Conservation (phyloP, 2,888 invertebrate genomes). For the Carterocephalus palaemon region DNA sequence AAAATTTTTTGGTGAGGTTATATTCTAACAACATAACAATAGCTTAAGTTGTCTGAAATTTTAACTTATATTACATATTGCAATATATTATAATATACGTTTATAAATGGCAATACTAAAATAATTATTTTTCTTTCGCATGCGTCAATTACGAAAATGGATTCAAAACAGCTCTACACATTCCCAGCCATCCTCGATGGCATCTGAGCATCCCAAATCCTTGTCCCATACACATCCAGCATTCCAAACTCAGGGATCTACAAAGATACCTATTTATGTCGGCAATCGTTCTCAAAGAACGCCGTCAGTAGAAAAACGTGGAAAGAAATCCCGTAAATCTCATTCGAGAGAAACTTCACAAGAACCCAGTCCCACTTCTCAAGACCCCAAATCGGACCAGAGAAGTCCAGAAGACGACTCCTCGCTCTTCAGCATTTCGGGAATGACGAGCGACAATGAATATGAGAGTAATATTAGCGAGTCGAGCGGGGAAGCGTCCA, state of each 20-base stretch:
- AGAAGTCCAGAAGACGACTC: constrained; percentile 78
- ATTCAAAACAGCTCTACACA: constrained; percentile 70
- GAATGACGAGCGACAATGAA: constrained; percentile 79
- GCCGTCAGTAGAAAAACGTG: constrained; percentile 66
- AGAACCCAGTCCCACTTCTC: constrained; percentile 72
- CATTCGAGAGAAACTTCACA: constrained; percentile 65
- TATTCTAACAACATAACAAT: constrained; percentile 21
- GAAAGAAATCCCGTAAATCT: constrained; percentile 53
- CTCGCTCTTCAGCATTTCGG: constrained; percentile 78
- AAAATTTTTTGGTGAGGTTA: neutral
- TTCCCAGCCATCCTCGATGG: constrained; percentile 77
- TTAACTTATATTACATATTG: constrained; percentile 30
- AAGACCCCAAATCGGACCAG: constrained; percentile 72
- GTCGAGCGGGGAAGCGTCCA: constrained; percentile 71
- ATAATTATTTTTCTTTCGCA: constrained; percentile 62
- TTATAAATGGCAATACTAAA: constrained; percentile 28
- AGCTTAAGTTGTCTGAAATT: constrained; percentile 20
- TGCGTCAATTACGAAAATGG: constrained; percentile 65
- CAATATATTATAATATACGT: constrained; percentile 37
- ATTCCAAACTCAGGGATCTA: constrained; percentile 81
- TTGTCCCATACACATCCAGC: constrained; percentile 74
- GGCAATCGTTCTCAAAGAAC: constrained; percentile 80
- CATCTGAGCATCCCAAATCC: constrained; percentile 71
- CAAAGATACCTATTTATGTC: constrained; percentile 86
- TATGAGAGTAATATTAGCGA: constrained; percentile 77